phyloP scores from a whole-genome alignment of 2,113 vertebrate species.

The Odobenus rosmarus region DNA sequence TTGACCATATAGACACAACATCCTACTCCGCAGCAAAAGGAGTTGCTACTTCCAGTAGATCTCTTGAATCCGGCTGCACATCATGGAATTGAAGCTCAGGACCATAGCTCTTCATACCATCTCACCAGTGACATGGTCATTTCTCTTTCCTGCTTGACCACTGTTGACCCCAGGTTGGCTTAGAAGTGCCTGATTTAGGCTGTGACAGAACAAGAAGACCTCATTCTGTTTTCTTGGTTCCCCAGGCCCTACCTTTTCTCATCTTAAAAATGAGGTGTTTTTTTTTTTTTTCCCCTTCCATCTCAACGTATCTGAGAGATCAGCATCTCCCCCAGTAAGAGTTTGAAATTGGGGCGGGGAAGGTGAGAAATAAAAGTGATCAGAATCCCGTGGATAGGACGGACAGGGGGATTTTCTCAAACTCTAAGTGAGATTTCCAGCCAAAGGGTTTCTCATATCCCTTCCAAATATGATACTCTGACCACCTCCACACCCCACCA shows the following conservation, averaged over 20 bases:
- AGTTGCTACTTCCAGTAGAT: neutral
- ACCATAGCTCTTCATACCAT: neutral
- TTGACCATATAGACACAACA: neutral
- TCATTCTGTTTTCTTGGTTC: neutral
- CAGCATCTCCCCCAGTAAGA: neutral
- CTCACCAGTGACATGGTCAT: neutral
- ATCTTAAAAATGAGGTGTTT: neutral
- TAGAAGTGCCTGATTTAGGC: neutral
- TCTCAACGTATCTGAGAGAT: neutral
- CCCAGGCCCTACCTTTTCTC: neutral
- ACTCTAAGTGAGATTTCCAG: neutral
- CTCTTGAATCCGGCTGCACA: neutral
- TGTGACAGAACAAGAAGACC: neutral
- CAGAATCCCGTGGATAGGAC: neutral
- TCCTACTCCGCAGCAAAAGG: neutral
- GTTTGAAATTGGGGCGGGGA: neutral
- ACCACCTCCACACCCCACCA: neutral
- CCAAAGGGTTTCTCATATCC: neutral
- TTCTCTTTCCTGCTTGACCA: neutral
- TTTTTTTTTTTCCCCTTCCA: neutral
- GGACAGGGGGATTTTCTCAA: neutral
- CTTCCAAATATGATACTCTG: neutral
- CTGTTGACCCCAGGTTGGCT: neutral
- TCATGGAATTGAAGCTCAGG: fast-evolving
- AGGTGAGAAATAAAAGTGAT: conserved; percentile 1